These are phyloP conservation scores for Sylvia borin DNA, from an alignment of 2,797 vertebrate genomes.

Conservation along the genomic window DNA sequence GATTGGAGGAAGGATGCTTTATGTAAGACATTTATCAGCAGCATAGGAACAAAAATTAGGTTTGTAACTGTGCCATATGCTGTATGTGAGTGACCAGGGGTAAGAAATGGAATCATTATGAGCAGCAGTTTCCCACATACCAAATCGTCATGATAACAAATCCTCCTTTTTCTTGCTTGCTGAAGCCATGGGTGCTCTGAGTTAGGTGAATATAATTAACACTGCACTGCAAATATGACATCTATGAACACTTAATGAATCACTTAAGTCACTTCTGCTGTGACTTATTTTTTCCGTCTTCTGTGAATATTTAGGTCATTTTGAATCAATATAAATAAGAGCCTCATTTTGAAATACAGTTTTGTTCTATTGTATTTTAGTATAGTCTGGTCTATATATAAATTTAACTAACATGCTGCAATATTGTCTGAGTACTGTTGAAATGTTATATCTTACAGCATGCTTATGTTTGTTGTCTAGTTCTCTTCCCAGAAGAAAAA, in stretches of 20 bases:
- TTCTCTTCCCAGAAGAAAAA: neutral
- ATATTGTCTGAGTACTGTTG: neutral
- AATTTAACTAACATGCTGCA: neutral
- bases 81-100: neutral
- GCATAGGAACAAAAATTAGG: neutral
- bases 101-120: neutral
- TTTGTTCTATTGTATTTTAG: neutral
- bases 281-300: neutral
- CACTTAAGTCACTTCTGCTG: neutral
- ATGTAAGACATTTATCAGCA: neutral
- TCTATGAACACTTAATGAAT: neutral
- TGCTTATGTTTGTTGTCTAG: neutral
- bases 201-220: neutral
- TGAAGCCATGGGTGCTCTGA: fast-evolving
- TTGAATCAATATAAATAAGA: neutral
- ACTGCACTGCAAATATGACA: neutral
- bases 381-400: neutral
- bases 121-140: neutral
- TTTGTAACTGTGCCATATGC: neutral
- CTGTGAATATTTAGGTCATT: neutral
- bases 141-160: neutral
- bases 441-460: neutral
- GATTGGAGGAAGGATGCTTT: neutral
- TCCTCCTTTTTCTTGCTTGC: neutral
- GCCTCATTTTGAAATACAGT: neutral